These are phyloP conservation scores for Sander lucioperca DNA, from an alignment of 2,113 vertebrate species.

Conservation along the genomic window DNA sequence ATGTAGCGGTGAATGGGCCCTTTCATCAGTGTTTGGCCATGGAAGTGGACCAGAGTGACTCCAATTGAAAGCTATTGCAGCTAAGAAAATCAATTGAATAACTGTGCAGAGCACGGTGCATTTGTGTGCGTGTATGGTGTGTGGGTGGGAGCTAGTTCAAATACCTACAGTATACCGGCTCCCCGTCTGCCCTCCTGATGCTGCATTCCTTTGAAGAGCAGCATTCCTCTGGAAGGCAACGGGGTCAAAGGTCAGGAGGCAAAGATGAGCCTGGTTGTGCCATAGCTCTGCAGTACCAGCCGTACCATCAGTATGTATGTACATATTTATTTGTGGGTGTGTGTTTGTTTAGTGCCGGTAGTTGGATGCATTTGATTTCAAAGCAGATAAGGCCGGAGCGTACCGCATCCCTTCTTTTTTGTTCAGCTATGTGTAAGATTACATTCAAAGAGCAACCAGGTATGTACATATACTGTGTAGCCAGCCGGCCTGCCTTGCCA, in stretches of 20 bases:
- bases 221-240: conserved; percentile 48
- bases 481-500: conserved; percentile 28
- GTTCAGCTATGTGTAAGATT: background rate
- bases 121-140: conserved; percentile 31
- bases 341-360: background rate
- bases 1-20: conserved; percentile 65
- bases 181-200: conserved; percentile 35
- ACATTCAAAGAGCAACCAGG: conserved; percentile 41
- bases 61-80: conserved; percentile 68
- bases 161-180: conserved; percentile 8
- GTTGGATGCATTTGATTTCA: background rate
- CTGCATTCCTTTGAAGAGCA: conserved; percentile 53
- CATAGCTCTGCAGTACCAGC: background rate
- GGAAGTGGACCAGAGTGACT: conserved; percentile 71
- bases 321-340: background rate
- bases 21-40: conserved; percentile 67
- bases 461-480: conserved; percentile 30
- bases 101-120: conserved; percentile 34
- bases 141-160: conserved; percentile 42
- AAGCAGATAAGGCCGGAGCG: background rate
- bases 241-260: conserved; percentile 52
- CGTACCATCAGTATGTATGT: background rate
- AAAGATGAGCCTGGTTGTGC: conserved; percentile 6
- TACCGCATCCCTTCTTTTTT: background rate
- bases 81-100: conserved; percentile 73